Evolutionary conservation across 2,113 vertebrate species (phyloP).

Genomic region (Euleptes europaea): DNA sequence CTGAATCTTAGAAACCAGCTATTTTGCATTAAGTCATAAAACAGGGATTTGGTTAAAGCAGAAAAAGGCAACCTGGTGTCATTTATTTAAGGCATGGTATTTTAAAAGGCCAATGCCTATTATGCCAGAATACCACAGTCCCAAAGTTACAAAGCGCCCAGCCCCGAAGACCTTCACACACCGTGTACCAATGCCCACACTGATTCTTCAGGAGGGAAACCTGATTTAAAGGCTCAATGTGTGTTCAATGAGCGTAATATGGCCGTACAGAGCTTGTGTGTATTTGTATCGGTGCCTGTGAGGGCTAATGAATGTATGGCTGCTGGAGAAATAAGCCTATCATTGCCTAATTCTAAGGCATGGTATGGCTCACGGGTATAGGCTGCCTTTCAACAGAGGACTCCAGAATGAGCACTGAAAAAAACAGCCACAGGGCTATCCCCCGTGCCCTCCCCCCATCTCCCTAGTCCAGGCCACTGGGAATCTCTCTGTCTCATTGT

Average conservation of each 20-base stretch:
- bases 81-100: neutral
- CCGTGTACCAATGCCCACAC: neutral
- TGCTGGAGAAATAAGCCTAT: neutral
- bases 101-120: neutral
- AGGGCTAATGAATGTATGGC: neutral
- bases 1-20: neutral
- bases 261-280: too few species aligned
- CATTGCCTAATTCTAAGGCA: neutral
- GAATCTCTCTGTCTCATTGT: neutral
- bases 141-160: neutral
- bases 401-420: neutral
- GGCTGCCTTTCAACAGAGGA: neutral
- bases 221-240: neutral
- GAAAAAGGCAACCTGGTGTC: neutral
- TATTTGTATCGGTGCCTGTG: neutral
- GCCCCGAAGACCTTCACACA: neutral
- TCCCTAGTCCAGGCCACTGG: neutral
- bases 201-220: neutral
- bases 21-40: neutral
- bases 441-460: neutral
- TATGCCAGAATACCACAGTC: neutral
- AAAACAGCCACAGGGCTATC: neutral
- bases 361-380: neutral
- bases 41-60: neutral
- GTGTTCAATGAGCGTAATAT: too few species aligned